Evolutionary conservation across 2,797 vertebrate genomes (phyloP).

Genomic region (Lacerta viridis): DNA sequence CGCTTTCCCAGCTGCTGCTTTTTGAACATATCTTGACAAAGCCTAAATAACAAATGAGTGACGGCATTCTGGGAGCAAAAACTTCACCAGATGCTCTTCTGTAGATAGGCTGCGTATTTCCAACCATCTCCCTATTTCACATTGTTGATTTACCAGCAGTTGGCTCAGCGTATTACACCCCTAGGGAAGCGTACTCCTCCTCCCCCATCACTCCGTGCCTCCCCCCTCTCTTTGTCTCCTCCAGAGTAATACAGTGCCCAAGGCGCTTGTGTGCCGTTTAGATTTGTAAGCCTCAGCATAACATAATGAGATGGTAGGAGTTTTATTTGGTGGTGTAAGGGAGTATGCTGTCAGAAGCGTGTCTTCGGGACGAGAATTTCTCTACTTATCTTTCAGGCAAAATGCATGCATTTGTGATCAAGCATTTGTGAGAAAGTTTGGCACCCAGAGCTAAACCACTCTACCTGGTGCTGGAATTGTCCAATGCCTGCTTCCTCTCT

Average conservation of each 20-base stretch:
- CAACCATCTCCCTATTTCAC: constrained; percentile 37
- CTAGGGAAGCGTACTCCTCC: constrained; percentile 9
- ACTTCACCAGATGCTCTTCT: constrained; percentile 41
- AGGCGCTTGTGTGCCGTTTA: background rate
- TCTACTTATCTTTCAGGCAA: background rate
- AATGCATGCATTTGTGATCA: background rate
- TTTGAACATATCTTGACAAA: constrained; percentile 38
- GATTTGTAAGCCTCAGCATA: constrained; percentile 43
- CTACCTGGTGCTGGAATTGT: background rate
- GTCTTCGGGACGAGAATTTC: constrained; percentile 33
- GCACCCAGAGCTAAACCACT: background rate
- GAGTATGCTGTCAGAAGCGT: constrained; percentile 27
- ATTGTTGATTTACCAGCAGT: constrained; percentile 51
- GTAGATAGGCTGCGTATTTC: constrained; percentile 18
- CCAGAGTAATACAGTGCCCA: constrained; percentile 21
- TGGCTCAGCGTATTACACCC: constrained; percentile 30
- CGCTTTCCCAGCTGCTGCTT: constrained; percentile 30
- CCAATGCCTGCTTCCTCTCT: background rate
- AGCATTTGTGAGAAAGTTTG: background rate
- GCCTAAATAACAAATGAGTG: constrained; percentile 30
- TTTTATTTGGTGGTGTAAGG: constrained; percentile 19
- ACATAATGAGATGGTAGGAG: constrained; percentile 8
- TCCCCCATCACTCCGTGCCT: no score
- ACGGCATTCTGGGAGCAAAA: background rate
- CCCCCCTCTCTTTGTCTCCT: background rate